Conservation (phyloP, 1,140 invertebrate genomes). For the Bradysia coprophila region DNA sequence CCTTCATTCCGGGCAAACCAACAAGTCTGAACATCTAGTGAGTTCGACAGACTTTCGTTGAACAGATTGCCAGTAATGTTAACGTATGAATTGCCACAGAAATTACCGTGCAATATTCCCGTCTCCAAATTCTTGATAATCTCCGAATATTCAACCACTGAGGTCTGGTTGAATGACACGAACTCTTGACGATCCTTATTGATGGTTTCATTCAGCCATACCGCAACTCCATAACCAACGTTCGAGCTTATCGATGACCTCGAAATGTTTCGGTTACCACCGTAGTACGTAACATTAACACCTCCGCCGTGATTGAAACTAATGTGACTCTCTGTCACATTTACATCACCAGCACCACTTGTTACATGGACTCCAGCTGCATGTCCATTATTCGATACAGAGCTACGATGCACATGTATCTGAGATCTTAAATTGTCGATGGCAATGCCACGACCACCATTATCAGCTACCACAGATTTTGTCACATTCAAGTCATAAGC, state of each 20-base stretch:
- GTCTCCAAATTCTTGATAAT: conserved; percentile 67
- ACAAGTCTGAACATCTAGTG: conserved; percentile 59
- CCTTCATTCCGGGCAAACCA: conserved; percentile 37
- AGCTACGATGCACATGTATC: conserved; percentile 58
- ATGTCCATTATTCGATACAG: conserved; percentile 72
- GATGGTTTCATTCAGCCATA: conserved; percentile 77
- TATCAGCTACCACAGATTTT: conserved; percentile 65
- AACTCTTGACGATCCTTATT: conserved; percentile 45
- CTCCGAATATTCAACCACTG: conserved; percentile 69
- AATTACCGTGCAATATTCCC: conserved; percentile 67
- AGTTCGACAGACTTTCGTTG: conserved; percentile 51
- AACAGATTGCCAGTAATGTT: conserved; percentile 79
- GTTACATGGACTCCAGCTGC: conserved; percentile 73
- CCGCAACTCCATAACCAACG: conserved; percentile 60
- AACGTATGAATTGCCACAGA: conserved; percentile 50
- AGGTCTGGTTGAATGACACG: conserved; percentile 61
- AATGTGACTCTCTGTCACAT: conserved; percentile 77
- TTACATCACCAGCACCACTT: conserved; percentile 76
- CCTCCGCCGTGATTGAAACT: conserved; percentile 84
- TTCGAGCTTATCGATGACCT: conserved; percentile 62
- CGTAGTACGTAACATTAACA: conserved; percentile 78
- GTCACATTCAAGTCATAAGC: conserved; percentile 76
- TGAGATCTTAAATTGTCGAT: conserved; percentile 69
- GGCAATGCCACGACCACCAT: conserved; percentile 81
- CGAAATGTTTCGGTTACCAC: conserved; percentile 78